Conservation (phyloP, 2,888 invertebrate genomes). For the Drosophila suboccidentalis region DNA sequence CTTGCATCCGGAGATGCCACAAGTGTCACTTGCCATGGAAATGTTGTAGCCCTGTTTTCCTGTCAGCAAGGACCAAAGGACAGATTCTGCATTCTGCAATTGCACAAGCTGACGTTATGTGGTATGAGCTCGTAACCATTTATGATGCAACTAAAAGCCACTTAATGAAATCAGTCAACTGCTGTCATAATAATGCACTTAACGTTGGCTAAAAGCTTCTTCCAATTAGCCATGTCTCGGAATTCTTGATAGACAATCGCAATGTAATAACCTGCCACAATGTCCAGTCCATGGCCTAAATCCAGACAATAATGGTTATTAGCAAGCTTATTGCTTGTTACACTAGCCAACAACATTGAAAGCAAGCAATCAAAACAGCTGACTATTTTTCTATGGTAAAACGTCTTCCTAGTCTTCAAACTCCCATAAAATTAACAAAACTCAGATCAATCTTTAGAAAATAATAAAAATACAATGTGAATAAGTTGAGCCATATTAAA, state of each 20-base stretch:
- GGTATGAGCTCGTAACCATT: conserved; percentile 14
- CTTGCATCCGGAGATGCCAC: conserved; percentile 20
- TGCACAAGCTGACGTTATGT: conserved; percentile 33
- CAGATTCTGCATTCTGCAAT: conserved; percentile 6
- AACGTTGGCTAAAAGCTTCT: conserved; percentile 3
- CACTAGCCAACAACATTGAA: conserved; percentile 8
- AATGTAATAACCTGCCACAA: conserved; percentile 13
- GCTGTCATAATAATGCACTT: conserved; percentile 20
- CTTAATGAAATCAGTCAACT: conserved; percentile 41
- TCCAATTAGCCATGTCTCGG: conserved; percentile 26
- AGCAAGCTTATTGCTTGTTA: neutral
- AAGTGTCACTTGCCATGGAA: conserved; percentile 23
- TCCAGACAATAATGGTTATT: conserved; percentile 5
- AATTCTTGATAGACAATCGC: conserved; percentile 32
- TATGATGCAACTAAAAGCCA: conserved; percentile 52
- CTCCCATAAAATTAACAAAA: too few relatives aligned
- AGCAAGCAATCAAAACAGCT: neutral
- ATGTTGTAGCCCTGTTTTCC: neutral
- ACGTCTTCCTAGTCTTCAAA: neutral
- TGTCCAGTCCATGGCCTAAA: neutral
- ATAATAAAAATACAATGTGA: too few relatives aligned
- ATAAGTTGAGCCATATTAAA: neutral
- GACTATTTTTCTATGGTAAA: neutral
- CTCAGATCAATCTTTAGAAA: too few relatives aligned
- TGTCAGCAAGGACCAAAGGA: conserved; percentile 2